These are phyloP conservation scores for Globicephala melas DNA, from an alignment of 2,113 vertebrate species.

Conservation along the genomic window DNA sequence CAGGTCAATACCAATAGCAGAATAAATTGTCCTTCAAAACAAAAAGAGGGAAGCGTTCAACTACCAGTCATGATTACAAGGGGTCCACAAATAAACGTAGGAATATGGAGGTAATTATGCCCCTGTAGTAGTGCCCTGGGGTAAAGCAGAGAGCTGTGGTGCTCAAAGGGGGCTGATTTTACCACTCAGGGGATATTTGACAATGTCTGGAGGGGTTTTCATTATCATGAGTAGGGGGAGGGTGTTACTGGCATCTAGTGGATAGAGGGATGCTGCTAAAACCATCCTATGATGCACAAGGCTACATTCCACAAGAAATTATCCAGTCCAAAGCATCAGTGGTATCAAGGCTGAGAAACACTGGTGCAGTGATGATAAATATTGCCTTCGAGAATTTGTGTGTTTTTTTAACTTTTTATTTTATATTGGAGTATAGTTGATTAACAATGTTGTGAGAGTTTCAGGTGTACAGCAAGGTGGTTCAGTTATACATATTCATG, in stretches of 20 bases:
- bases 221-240: rapidly evolving
- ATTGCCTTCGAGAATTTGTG: not conserved
- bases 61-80: not conserved
- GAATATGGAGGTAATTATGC: rapidly evolving
- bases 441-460: too few species aligned
- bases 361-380: not conserved
- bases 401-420: too few species aligned
- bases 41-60: constrained; percentile 44
- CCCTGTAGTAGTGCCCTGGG: not conserved
- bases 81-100: not conserved
- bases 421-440: too few species aligned
- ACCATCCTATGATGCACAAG: not conserved
- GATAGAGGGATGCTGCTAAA: not conserved
- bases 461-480: too few species aligned
- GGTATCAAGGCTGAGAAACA: not conserved
- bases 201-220: not conserved
- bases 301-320: not conserved
- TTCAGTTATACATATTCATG: too few species aligned
- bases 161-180: not conserved
- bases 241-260: not conserved
- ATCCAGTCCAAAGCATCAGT: not conserved
- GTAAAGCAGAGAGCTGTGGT: not conserved
- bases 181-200: not conserved
- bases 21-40: constrained; percentile 92
- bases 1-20: constrained; percentile 92